A percentile compares a stretch with the other conserved stretches of the same genome.
Evolutionary conservation across 2,113 vertebrate species (phyloP).

Genomic region (Amphiprion ocellaris): DNA sequence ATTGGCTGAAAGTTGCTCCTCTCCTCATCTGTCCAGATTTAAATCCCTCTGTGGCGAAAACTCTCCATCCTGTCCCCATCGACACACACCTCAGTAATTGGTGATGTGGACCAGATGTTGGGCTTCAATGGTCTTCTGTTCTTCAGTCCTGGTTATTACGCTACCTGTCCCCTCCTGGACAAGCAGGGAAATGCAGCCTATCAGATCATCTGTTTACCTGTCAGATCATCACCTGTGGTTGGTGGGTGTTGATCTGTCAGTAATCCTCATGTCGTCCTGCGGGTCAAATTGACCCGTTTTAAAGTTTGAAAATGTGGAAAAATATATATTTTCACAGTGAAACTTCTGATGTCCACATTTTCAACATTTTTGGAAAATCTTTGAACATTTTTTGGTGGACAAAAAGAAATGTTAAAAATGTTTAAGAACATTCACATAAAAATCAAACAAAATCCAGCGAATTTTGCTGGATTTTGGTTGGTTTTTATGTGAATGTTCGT

Average conservation of each 20-base stretch:
- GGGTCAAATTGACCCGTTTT: too few relatives aligned
- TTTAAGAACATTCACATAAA: too few relatives aligned
- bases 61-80: slow-evolving; percentile 57
- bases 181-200: slow-evolving; percentile 63
- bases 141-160: slow-evolving; percentile 44
- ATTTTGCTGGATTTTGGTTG: too few relatives aligned
- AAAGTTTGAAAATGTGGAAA: too few relatives aligned
- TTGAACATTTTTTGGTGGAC: too few relatives aligned
- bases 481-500: too few relatives aligned
- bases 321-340: too few relatives aligned
- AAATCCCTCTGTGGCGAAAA: slow-evolving; percentile 36
- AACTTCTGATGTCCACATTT: too few relatives aligned
- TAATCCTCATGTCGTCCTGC: slow-evolving; percentile 17
- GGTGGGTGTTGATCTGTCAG: slow-evolving; percentile 58
- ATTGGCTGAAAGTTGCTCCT: slow-evolving; percentile 45
- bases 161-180: slow-evolving; percentile 46
- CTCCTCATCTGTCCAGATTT: slow-evolving; percentile 56
- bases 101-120: slow-evolving; percentile 76
- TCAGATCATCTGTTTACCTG: slow-evolving; percentile 13
- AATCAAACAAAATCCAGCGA: too few relatives aligned
- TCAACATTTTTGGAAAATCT: too few relatives aligned
- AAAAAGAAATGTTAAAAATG: too few relatives aligned
- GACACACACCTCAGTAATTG: slow-evolving; percentile 73
- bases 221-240: slow-evolving; percentile 35
- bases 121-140: slow-evolving; percentile 70